phyloP scores from a whole-genome alignment of 2,797 vertebrate genomes.

The Sphenopsis melanotis region DNA sequence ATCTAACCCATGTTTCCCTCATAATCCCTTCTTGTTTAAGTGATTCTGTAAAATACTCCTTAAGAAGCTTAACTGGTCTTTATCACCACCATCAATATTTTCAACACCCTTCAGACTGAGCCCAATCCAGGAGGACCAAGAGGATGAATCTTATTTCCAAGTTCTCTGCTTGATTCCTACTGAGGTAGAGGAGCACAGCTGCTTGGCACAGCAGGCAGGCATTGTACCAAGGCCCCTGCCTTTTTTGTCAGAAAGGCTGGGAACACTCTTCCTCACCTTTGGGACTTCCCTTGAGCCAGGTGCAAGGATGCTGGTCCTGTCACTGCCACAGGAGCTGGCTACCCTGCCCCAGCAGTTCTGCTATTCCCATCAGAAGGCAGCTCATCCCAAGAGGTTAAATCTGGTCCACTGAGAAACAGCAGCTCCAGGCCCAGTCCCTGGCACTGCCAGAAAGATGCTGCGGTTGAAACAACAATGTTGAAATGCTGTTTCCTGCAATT shows the following conservation, averaged over 20 bases:
- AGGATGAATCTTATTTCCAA: not conserved
- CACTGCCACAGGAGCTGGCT: not conserved
- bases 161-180: not conserved
- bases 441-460: not conserved
- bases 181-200: not conserved
- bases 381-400: not conserved
- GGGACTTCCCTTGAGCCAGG: not conserved
- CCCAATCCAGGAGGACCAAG: not conserved
- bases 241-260: not conserved
- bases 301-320: not conserved
- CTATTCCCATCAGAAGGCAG: not conserved
- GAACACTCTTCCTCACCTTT: not conserved
- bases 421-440: not conserved
- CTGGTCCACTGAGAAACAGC: not conserved
- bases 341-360: not conserved
- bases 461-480: not conserved
- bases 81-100: not conserved
- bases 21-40: not conserved
- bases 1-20: not conserved
- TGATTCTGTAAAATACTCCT: not conserved
- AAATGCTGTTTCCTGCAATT: not conserved
- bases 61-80: not conserved
- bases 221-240: rapidly evolving
- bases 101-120: not conserved
- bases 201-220: not conserved